phyloP scores from a whole-genome alignment of 2,113 vertebrate species.

The Acrocephalus arundinaceus region DNA sequence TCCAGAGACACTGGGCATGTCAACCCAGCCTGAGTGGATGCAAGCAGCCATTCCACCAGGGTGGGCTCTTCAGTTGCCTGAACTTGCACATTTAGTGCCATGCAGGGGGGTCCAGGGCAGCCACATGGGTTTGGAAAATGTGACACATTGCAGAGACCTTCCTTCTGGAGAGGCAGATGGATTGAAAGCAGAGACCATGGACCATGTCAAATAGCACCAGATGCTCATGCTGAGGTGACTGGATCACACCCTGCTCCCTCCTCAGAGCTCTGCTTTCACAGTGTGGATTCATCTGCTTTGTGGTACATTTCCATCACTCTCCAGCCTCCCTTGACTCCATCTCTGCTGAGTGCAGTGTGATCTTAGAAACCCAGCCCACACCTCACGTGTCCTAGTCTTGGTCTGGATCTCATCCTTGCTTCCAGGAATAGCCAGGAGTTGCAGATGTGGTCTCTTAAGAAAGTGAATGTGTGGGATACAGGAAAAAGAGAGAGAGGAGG shows the following conservation, averaged over 20 bases:
- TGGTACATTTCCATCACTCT: not conserved
- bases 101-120: not conserved
- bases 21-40: fast-evolving
- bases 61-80: not conserved
- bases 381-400: not conserved
- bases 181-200: not conserved
- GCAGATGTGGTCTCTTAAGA: not conserved
- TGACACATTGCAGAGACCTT: not conserved
- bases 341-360: not conserved
- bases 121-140: not conserved
- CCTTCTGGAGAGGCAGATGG: not conserved
- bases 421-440: not conserved
- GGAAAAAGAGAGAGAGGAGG: not conserved
- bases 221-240: not conserved
- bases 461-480: not conserved
- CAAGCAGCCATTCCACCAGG: not conserved
- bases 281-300: not conserved
- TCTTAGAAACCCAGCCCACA: not conserved
- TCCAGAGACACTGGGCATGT: not conserved
- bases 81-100: not conserved
- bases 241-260: not conserved
- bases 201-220: not conserved
- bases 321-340: not conserved
- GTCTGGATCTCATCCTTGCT: not conserved
- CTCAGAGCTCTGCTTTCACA: not conserved